phyloP scores from a whole-genome alignment of 2,113 vertebrate genomes.

The Thymallus thymallus region DNA sequence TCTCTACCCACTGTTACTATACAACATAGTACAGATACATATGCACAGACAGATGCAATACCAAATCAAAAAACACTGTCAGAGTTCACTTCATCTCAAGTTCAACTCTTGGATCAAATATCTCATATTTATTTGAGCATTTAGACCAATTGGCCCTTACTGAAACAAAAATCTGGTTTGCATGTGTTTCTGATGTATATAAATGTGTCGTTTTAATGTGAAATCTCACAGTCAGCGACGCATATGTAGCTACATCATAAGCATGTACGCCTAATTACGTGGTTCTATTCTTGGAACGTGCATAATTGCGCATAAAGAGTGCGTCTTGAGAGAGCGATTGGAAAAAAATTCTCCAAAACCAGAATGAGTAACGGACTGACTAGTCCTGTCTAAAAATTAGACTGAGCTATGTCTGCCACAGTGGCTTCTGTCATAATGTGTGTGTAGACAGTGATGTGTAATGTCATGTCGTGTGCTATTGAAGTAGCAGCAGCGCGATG shows the following conservation, averaged over 20 bases:
- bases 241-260: slow-evolving; percentile 42
- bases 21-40: too few relatives aligned
- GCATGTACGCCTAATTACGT: slow-evolving; percentile 49
- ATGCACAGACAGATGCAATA: too few relatives aligned
- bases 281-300: slow-evolving; percentile 58
- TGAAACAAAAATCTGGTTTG: slow-evolving; percentile 28
- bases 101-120: too few relatives aligned
- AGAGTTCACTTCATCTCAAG: too few relatives aligned
- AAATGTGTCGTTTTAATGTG: slow-evolving; percentile 28
- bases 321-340: slow-evolving; percentile 25
- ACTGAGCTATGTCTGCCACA: slow-evolving; percentile 57
- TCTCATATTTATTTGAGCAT: slow-evolving; percentile 6
- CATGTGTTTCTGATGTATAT: slow-evolving; percentile 30
- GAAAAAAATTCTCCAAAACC: slow-evolving; percentile 36
- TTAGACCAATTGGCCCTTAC: neutral
- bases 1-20: too few relatives aligned
- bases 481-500: slow-evolving; percentile 56
- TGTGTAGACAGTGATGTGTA: slow-evolving; percentile 53
- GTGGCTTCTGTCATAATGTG: slow-evolving; percentile 53
- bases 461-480: slow-evolving; percentile 52
- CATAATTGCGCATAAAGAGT: slow-evolving; percentile 56
- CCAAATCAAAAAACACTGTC: too few relatives aligned
- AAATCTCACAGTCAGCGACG: slow-evolving; percentile 36
- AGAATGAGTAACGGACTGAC: slow-evolving; percentile 40
- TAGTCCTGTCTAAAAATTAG: slow-evolving; percentile 4